Conservation (phyloP, 2,113 vertebrate species). For the Cygnus atratus region DNA sequence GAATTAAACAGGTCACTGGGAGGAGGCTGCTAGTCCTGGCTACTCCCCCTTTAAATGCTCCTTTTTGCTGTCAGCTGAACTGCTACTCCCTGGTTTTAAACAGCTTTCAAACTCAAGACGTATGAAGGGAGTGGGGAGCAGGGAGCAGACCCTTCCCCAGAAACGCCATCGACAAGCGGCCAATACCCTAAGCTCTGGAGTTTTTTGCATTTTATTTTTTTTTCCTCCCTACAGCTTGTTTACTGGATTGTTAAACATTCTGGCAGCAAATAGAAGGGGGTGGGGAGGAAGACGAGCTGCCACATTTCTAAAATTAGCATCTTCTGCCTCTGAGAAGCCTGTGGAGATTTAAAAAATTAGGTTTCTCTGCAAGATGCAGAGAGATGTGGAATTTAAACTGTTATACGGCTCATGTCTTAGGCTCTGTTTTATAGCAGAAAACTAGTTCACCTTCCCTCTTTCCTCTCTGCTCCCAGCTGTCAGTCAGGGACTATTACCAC, state of each 20-base stretch:
- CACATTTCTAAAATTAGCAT: constrained; percentile 73
- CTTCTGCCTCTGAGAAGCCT: constrained; percentile 61
- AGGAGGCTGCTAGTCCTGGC: background rate
- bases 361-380: constrained; percentile 49
- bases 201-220: background rate
- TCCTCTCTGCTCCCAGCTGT: background rate
- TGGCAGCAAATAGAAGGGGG: constrained; percentile 57
- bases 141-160: background rate
- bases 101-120: background rate
- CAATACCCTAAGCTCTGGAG: background rate
- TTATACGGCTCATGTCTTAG: background rate
- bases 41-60: constrained; percentile 33
- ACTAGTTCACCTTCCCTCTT: background rate
- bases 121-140: background rate
- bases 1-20: constrained; percentile 61
- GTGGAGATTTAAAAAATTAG: constrained; percentile 63
- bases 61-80: background rate
- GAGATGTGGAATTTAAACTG: constrained; percentile 30
- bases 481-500: background rate
- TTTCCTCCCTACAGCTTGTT: constrained; percentile 23
- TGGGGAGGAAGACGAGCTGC: constrained; percentile 55
- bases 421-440: background rate
- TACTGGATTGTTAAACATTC: constrained; percentile 63
- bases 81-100: constrained; percentile 26
- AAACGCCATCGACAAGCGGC: background rate